Evolutionary conservation across 1,140 invertebrate genomes (phyloP).

Genomic region (Oscheius sp.): DNA sequence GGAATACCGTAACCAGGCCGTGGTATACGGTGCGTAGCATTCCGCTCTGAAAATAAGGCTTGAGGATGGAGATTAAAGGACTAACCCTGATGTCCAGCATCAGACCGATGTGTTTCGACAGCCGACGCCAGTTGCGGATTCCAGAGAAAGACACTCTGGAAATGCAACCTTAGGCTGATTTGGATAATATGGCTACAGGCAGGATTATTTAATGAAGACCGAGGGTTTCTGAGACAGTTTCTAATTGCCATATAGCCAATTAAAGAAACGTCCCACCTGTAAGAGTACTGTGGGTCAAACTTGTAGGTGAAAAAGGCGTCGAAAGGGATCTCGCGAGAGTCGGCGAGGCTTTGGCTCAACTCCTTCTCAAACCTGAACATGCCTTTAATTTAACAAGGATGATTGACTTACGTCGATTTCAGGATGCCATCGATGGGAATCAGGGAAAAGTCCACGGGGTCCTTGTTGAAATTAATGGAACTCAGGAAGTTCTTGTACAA

Average conservation of each 20-base stretch:
- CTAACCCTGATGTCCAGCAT: conserved; percentile 54
- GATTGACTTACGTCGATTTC: not conserved
- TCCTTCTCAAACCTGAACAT: conserved; percentile 34
- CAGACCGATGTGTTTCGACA: conserved; percentile 50
- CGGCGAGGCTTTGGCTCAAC: not conserved
- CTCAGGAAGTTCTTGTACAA: conserved; percentile 54
- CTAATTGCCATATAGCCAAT: not conserved
- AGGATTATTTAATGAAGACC: not conserved
- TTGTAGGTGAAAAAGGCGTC: not conserved
- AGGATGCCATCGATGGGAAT: conserved; percentile 36
- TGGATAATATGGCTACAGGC: not conserved
- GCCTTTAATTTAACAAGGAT: not conserved
- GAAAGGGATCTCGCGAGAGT: conserved; percentile 20
- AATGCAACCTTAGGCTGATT: not conserved
- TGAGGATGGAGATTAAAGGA: not conserved
- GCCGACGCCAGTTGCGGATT: conserved; percentile 48
- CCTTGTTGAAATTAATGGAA: conserved; percentile 48
- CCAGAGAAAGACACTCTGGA: conserved; percentile 46
- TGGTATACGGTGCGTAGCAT: conserved; percentile 54
- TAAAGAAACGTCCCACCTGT: not conserved
- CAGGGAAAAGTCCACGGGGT: conserved; percentile 51
- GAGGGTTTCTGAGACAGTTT: not conserved
- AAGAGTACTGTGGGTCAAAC: conserved; percentile 8
- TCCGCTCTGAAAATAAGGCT: conserved; percentile 40
- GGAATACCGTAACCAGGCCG: conserved; percentile 50